Base-by-base conservation (phyloP, 2,113 vertebrate species). In the Lathamus discolor region DNA sequence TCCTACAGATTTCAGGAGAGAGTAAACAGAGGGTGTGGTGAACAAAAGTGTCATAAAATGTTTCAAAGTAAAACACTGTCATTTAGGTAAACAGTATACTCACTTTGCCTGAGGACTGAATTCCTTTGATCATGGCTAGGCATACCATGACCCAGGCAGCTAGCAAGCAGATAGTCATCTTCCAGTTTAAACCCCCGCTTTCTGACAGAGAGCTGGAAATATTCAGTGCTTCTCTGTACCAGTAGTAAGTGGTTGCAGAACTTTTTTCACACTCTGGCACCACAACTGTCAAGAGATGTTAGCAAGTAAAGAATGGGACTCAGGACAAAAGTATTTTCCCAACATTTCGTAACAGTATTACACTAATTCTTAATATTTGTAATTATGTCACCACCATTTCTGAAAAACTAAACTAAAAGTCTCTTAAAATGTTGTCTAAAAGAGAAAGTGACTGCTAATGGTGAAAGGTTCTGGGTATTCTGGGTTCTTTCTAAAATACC, bases 21-120 rank as follows among this genome's bases (percentile, higher is more conserved):
- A 64, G 20, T 31, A 63, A 66, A 64, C 17, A 73, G 64, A 74
- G 17, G 48, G 62, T 31, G 33, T 18, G 78, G 43, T 68, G 57
- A 77, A 48, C 39, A 95, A 52, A 70, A 94, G 77, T 6, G 28
- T 17, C 9, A 2, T 43, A 33, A 54, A 69, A 73, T 23, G 25
- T 62, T 89, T 92, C 75, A 37, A 83, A 85, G 39, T 6, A 78
- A 63, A 90, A 39, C 51, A 75, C 7, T 29, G 29, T 18, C 51
- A 77, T 46, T 67, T 67, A 94, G 16, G 28, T 46, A 80, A 92
- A 94, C 27, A 84, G 68, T 37, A 73, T 97, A 98, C 97, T 98
- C 94, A 99, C 99, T 98, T 99, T 99, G 92, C 99, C 99, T 81
- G 99, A 99, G 61, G 99, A 99, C 97, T 99, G 99, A 96, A 99